Conservation (phyloP, 64 coral and sea anemone species). For the Acropora tenuis region DNA sequence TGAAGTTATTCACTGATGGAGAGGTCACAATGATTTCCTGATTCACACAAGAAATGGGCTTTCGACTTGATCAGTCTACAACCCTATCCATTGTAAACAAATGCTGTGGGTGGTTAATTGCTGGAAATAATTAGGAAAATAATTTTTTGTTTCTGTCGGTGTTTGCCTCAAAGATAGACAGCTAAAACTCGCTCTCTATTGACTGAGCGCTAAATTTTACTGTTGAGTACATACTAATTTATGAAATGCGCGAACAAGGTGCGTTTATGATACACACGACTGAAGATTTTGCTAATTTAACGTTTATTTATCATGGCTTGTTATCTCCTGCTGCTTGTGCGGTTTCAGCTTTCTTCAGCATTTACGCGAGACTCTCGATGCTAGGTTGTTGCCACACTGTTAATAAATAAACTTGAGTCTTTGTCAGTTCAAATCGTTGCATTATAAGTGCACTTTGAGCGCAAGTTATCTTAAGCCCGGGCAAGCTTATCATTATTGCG, state of each 20-base stretch:
- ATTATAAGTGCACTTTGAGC: background rate
- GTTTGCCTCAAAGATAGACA: background rate
- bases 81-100: background rate
- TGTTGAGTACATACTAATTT: too few relatives aligned
- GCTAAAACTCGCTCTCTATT: too few relatives aligned
- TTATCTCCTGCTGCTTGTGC: conserved; percentile 23
- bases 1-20: background rate
- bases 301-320: background rate
- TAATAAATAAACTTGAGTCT: background rate
- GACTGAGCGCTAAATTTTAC: too few relatives aligned
- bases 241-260: background rate
- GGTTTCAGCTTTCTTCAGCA: background rate
- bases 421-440: background rate
- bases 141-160: background rate
- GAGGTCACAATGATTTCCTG: too few relatives aligned
- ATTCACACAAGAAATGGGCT: too few relatives aligned
- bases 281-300: background rate
- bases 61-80: background rate
- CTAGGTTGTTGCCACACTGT: background rate
- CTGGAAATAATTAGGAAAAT: background rate
- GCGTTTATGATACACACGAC: background rate
- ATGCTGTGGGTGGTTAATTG: background rate
- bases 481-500: background rate
- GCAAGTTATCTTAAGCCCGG: too few relatives aligned
- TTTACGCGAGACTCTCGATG: background rate